Evolutionary conservation across 2,888 invertebrate genomes (phyloP), one percentile per base, ranked within the genome.

Genomic region (Eupsilia transversa): DNA sequence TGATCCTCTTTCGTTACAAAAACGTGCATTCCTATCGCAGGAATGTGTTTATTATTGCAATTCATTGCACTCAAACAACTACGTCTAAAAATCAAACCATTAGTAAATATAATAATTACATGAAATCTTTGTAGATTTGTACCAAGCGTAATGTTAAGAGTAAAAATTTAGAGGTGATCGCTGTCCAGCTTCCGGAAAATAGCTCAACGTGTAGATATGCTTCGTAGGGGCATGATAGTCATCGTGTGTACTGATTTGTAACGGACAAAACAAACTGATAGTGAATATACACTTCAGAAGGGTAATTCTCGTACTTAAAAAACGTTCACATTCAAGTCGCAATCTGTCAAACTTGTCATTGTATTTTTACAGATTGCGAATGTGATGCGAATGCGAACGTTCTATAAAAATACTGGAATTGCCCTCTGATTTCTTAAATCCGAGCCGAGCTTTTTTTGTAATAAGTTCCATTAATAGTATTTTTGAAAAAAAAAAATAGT

Each of bases 121-220:
- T 14, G 14, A 63, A 56, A 56, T 23, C 33, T 49, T 20, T 9
- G 23, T 14, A 65, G 35, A 79, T 75, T 23, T 67, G 70, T 80
- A 84, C 82, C 84, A 82, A 80, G 72, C 76, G 85, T 76, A 69
- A 74, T 78, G 46, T 68, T 70, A 56, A 59, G 12, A 59, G 38
- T 64, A 63, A 54, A 63, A 27, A 56, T 66, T 68, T 76, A 88
- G 73, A 60, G 84, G 75, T 78, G 73, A 68, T 79, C 79, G 79
- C 69, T 79, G 66, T 82, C 41, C 54, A 66, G 86, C 88, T 84
- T 86, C 63, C 61, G 38, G 72, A 70, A 66, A 52, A 73, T 70
- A 77, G 77, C 72, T 83, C 80, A 70, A 57, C 71, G 80, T 88
- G 82, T 88, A 88, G 82, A 86, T 84, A 84, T 63, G 86, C 86